These are phyloP conservation scores for Gallinago solitaria DNA, from an alignment of 2,797 vertebrate species.

Conservation along the genomic window DNA sequence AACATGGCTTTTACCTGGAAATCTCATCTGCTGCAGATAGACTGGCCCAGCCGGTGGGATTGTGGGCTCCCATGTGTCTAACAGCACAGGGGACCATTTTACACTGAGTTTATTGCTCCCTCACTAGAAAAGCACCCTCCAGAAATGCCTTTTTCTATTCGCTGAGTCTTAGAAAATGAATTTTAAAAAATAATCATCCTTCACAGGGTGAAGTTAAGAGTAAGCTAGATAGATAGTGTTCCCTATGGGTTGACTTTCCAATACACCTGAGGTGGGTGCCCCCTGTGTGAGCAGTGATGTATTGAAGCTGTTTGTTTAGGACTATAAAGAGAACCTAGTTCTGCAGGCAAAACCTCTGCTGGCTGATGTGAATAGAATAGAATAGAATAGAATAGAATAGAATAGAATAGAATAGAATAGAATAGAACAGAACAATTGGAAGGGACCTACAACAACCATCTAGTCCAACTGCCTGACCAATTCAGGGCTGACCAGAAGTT, in stretches of 20 bases:
- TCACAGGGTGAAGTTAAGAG: neutral
- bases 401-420: neutral
- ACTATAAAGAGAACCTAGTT: neutral
- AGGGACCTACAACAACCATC: accelerated
- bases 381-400: neutral
- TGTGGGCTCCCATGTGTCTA: neutral
- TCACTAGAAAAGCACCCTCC: neutral
- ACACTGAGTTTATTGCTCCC: neutral
- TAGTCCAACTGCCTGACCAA: neutral
- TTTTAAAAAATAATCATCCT: neutral
- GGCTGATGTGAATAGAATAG: neutral
- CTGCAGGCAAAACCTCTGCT: neutral
- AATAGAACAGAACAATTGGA: neutral
- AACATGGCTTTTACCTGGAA: neutral
- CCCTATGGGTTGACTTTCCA: neutral
- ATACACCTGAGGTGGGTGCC: neutral
- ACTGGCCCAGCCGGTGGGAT: neutral
- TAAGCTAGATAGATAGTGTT: neutral
- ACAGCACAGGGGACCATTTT: neutral
- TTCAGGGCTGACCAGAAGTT: neutral
- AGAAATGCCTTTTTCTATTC: neutral
- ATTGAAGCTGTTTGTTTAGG: neutral
- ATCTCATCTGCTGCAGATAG: neutral
- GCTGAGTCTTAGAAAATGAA: neutral
- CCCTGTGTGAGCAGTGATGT: neutral